Conservation (phyloP, 1,140 invertebrate species). For the Penaeus chinensis region DNA sequence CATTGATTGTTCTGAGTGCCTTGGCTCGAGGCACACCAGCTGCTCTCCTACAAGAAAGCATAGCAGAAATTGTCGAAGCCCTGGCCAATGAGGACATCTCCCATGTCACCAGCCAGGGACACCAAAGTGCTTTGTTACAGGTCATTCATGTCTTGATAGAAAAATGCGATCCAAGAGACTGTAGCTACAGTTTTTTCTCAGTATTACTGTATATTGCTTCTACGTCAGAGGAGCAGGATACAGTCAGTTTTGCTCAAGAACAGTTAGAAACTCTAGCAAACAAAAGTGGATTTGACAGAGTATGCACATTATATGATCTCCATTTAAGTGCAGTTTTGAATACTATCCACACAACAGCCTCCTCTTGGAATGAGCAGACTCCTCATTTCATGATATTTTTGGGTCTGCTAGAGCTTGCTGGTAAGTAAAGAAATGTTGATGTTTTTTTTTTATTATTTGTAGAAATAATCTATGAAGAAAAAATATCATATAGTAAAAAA, state of each 20-base stretch:
- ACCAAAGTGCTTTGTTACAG: constrained; percentile 40
- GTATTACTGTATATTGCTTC: constrained; percentile 45
- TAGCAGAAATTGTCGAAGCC: constrained; percentile 1
- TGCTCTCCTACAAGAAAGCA: constrained; percentile 6
- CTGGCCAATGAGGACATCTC: constrained; percentile 34
- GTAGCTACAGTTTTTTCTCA: constrained; percentile 19
- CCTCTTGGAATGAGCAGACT: constrained; percentile 29
- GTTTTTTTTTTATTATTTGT: too few relatives aligned
- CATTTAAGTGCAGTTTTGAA: constrained; percentile 18
- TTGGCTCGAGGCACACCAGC: constrained; percentile 1
- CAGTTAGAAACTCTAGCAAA: constrained; percentile 17
- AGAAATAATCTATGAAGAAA: too few relatives aligned
- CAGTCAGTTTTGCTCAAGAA: constrained; percentile 27
- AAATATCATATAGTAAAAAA: too few relatives aligned
- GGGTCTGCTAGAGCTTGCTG: constrained; percentile 33
- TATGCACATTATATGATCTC: constrained; percentile 16
- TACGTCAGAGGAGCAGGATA: constrained; percentile 19
- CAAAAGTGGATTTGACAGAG: constrained; percentile 11
- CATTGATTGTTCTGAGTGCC: constrained; percentile 28
- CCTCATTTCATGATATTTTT: constrained; percentile 37
- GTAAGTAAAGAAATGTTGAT: neutral
- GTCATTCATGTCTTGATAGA: constrained; percentile 23
- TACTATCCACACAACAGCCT: neutral
- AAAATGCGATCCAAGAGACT: constrained; percentile 39
- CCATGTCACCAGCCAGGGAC: neutral